Evolutionary conservation across 2,113 vertebrate species (phyloP).

Genomic region (Hypanus sabinus): DNA sequence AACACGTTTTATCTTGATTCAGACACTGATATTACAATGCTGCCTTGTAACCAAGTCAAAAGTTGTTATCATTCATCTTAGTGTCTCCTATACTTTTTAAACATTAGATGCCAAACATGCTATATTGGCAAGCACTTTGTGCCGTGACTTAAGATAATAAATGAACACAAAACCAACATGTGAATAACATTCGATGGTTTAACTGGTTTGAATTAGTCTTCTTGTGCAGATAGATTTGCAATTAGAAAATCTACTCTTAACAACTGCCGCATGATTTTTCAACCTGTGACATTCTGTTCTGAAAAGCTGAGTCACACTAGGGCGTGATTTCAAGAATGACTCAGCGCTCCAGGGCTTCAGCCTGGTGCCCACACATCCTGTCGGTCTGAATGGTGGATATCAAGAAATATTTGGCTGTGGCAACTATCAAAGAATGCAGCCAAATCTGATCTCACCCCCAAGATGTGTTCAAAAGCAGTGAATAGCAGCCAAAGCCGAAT

Average conservation of each 20-base stretch:
- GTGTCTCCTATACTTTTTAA: slow-evolving; percentile 19
- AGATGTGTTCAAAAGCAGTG: background rate
- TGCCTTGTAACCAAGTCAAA: background rate
- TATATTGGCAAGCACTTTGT: background rate
- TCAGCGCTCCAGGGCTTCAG: background rate
- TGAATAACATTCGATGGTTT: background rate
- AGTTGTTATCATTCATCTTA: slow-evolving; percentile 10
- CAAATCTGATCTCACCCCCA: background rate
- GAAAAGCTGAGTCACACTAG: background rate
- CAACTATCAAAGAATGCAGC: background rate
- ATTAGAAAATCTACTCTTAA: background rate
- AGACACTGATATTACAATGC: background rate
- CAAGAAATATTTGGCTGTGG: background rate
- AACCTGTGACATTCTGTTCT: background rate
- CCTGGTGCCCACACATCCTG: background rate
- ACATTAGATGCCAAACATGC: background rate
- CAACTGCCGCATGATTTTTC: background rate
- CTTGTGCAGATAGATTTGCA: background rate
- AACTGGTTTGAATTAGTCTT: background rate
- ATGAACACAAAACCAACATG: background rate
- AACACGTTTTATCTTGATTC: background rate
- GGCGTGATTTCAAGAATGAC: no score
- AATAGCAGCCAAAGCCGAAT: background rate
- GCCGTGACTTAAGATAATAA: background rate
- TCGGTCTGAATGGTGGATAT: background rate